Evolutionary conservation across 2,113 vertebrate species (phyloP), one percentile per base, ranked within the genome.

Genomic region (Amblyopsis rosae): DNA sequence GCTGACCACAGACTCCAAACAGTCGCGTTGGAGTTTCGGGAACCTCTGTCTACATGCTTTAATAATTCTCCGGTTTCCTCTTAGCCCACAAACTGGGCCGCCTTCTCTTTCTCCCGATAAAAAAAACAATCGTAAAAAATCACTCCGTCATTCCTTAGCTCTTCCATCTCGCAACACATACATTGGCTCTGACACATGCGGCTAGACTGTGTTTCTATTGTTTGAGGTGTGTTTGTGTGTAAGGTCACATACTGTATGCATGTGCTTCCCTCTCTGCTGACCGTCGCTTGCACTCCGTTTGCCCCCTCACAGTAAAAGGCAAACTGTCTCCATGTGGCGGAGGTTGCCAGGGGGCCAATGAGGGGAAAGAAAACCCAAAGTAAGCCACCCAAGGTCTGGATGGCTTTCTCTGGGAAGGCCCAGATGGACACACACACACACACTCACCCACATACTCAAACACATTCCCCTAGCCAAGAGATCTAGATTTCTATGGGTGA

Each of bases 1-100:
- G 62, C 68, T 87, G 82, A 92, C 92, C 92, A 92, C 92, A 93
- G 92, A 92, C 91, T 93, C 92, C 84, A 50, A 68, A 71, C 88
- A 88, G 91, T 84, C 90, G 87, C 85, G 82, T 84, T 76, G 69
- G 64, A 88, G 89, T 89, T 91, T 84, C 16, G 15, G 82, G 83
- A 83, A 89, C 76, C 76, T 85, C 62, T 13, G 75, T 82, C 79
- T 83, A 83, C 62, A 83, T 79, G 80, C 76, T 77, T 81, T 76
- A 67, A 79, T 71, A 82, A 84, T 79, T 85, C 79, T 80, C 59
- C 69, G 85, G 83, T 84, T 92, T 91, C 88, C 77, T 88, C 85
- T 87, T 82, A 87, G 83, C 75, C 82, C 82, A 85, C 77, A 82
- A 84, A 41, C 57, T 70, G 69, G 69, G 62, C 77, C 51, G 17